Evolutionary conservation across 2,888 invertebrate genomes (phyloP), one percentile per base, ranked within the genome.

Genomic region (Schizaphis graminum): DNA sequence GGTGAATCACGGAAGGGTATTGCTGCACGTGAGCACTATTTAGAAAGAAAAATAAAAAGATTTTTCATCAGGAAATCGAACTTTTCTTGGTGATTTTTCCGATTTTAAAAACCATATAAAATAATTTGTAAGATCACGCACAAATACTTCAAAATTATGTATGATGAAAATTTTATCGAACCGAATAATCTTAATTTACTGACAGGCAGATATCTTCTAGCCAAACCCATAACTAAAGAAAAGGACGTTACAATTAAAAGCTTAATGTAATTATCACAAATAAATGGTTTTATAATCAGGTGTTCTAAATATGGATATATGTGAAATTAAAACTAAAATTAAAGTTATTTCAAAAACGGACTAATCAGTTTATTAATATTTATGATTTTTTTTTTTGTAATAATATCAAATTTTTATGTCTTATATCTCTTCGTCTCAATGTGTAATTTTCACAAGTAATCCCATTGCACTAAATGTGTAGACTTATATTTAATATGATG

Each of bases 121-220:
- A 86, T 41, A 87, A 11, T 88, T 88, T 21, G 49, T 67, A 1
- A n/a, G 11, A 88, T 88, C 89, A 89, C 57, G 8, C 56, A 84
- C 89, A 57, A 28, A 88, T 44, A 13, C 61, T 90, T 35, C 28
- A 8, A 35, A 85, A 93, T 85, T 85, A 26, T 56, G 26, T 93
- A 89, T 85, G 57, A 84, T 84, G 77, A 28, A 47, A 89, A 93
- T 93, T 89, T 87, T 87, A 92, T 87, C 49, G 86, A 16, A 2
- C 49, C 13, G 57, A 24, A 1, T 28, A 3, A 57, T 47, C 24
- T 0, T 10, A 28, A 53, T 21, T n/a, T 21, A 16, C 13, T 24
- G 16, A 21, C 44, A 24, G 13, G n/a, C 56, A 53, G 24, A 28
- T 41, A 56, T 41, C 21, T 11, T 26, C 56, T 35, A 16, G 5